Conservation (phyloP, 2,797 vertebrate species). For the Sebastes wilsoni region DNA sequence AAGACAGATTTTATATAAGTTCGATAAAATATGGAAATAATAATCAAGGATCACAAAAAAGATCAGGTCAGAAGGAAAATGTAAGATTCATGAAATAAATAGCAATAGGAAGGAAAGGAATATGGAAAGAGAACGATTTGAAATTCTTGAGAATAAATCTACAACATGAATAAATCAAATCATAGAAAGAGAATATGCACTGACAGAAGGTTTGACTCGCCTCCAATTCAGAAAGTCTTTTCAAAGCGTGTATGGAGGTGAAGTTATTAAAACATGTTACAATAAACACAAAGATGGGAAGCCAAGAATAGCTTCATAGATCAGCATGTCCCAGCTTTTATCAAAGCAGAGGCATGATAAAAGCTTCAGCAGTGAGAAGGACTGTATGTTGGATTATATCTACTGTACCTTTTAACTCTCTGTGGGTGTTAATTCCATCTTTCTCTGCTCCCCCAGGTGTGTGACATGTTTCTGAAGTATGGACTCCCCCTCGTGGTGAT, state of each 20-base stretch:
- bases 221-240: background rate
- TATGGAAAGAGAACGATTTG: background rate
- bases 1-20: background rate
- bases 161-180: background rate
- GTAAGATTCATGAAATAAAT: background rate
- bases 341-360: background rate
- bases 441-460: slow-evolving; percentile 82
- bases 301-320: background rate
- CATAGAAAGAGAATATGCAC: background rate
- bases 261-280: background rate
- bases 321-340: background rate
- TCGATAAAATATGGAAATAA: background rate
- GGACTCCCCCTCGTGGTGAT: slow-evolving; percentile 89
- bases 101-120: too few relatives aligned
- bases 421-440: background rate
- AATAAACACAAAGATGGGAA: background rate
- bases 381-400: background rate
- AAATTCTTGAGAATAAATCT: background rate
- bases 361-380: background rate
- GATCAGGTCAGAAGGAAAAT: background rate
- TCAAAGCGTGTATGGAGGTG: background rate
- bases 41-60: background rate
- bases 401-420: background rate
- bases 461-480: slow-evolving; percentile 90
- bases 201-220: background rate